Evolutionary conservation across 2,797 vertebrate species (phyloP).

Genomic region (Gobio occitaniae): DNA sequence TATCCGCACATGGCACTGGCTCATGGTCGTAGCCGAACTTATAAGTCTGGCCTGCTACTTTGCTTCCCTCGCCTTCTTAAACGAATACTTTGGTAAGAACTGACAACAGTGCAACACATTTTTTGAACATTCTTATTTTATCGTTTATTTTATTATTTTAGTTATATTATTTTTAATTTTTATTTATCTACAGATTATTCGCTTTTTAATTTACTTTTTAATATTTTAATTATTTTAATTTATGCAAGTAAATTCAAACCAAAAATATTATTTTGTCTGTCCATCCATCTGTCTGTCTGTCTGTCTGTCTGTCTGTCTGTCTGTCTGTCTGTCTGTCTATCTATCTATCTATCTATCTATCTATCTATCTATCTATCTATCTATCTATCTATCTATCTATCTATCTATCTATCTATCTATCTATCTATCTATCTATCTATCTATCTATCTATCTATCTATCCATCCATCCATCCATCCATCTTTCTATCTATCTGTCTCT

Average conservation of each 20-base stretch:
- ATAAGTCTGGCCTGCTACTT: constrained; percentile 95
- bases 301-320: neutral
- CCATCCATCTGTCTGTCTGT: neutral
- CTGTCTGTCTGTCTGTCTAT: neutral
- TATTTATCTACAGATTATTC: neutral
- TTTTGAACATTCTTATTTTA: neutral
- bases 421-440: neutral
- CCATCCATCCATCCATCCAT: too few species aligned
- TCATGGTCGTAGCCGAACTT: constrained; percentile 95
- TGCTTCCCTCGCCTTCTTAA: constrained; percentile 95
- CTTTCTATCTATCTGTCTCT: too few species aligned
- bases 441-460: neutral
- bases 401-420: neutral
- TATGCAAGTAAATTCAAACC: neutral
- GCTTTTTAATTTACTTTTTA: neutral
- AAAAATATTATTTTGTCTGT: too few species aligned
- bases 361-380: too few species aligned
- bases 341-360: too few species aligned
- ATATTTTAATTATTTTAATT: neutral
- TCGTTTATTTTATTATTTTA: neutral
- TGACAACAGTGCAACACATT: neutral
- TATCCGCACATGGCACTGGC: constrained; percentile 95
- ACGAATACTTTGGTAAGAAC: constrained; percentile 95
- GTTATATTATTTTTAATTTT: too few species aligned
- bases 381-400: neutral